phyloP scores from a whole-genome alignment of 2,797 vertebrate genomes.

The Acanthiza pusilla region DNA sequence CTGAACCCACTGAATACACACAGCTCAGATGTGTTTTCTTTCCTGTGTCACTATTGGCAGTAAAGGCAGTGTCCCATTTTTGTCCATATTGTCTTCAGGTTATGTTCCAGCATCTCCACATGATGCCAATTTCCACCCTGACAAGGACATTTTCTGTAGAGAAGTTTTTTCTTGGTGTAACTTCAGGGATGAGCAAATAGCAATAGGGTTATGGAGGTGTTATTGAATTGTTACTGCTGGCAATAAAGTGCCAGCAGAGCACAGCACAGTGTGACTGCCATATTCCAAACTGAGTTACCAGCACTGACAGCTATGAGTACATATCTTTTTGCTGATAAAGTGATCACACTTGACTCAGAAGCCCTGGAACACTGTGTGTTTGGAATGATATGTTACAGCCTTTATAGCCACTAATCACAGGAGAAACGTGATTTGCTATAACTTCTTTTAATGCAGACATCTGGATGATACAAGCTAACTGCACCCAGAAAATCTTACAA shows the following conservation, averaged over 20 bases:
- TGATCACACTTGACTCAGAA: slow-evolving; percentile 25
- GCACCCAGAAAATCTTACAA: not conserved
- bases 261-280: not conserved
- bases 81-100: not conserved
- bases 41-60: not conserved
- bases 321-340: not conserved
- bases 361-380: not conserved
- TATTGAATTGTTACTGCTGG: slow-evolving; percentile 41
- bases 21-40: not conserved
- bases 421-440: not conserved
- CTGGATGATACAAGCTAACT: not conserved
- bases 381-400: not conserved
- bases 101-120: not conserved
- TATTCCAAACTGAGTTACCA: slow-evolving; percentile 31
- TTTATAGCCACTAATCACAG: not conserved
- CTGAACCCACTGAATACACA: not conserved
- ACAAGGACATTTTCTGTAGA: not conserved
- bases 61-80: not conserved
- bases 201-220: slow-evolving; percentile 18
- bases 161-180: not conserved
- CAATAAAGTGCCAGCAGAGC: slow-evolving; percentile 20
- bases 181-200: not conserved
- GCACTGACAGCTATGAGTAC: slow-evolving; percentile 1
- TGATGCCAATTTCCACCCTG: not conserved
- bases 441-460: not conserved